These are phyloP conservation scores for Channa striata DNA, from an alignment of 2,797 vertebrate genomes.

Conservation along the genomic window DNA sequence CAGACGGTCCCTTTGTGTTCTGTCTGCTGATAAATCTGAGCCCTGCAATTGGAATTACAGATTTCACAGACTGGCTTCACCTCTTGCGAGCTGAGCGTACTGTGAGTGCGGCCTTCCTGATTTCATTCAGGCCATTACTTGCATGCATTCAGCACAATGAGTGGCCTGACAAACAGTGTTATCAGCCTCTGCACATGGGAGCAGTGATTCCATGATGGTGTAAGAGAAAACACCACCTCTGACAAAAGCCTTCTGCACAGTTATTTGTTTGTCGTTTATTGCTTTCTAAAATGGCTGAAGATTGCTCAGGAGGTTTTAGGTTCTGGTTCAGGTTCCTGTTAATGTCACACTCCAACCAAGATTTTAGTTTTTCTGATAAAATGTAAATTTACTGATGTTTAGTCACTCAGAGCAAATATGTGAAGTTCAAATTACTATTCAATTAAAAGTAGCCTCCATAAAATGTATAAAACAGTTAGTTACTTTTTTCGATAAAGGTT, in stretches of 20 bases:
- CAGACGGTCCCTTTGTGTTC: conserved; percentile 1
- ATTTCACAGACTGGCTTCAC: conserved; percentile 9
- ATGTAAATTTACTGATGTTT: background rate
- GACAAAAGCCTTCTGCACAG: conserved; percentile 29
- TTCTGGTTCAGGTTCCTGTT: conserved; percentile 24
- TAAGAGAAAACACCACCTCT: conserved; percentile 27
- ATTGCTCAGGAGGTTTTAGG: conserved; percentile 23
- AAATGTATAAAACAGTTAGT: background rate
- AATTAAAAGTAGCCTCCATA: no score
- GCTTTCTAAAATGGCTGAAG: conserved; percentile 29
- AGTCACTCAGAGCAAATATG: no score
- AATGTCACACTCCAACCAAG: background rate
- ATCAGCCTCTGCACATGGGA: conserved; percentile 26
- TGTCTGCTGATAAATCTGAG: conserved; percentile 24
- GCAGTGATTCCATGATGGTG: conserved; percentile 26
- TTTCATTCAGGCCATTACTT: conserved; percentile 34
- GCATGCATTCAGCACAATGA: conserved; percentile 29
- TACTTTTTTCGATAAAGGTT: no score
- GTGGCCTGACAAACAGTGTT: conserved; percentile 39
- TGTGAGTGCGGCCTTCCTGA: conserved; percentile 2
- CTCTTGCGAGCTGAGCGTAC: conserved; percentile 23
- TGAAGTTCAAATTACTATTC: no score
- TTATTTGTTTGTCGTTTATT: conserved; percentile 45
- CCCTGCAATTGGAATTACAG: background rate
- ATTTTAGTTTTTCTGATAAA: background rate